Base-by-base conservation (phyloP, 1,140 invertebrate genomes). In the Drosophila prosaltans region DNA sequence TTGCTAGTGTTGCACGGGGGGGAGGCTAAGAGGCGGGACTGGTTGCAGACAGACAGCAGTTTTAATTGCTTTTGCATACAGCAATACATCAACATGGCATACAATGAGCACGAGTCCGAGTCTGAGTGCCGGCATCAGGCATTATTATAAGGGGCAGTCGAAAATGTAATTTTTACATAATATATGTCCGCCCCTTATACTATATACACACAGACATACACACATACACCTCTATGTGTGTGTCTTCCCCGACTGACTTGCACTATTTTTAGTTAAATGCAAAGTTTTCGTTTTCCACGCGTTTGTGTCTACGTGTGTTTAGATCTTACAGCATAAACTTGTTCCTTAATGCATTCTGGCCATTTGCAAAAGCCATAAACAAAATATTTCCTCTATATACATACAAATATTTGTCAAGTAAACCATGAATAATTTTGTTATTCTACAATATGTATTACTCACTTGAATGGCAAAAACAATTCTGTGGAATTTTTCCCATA, bases 21-120 rank as follows among this genome's bases (percentile, higher is more conserved):
- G 28, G 63, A 9, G 45, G 45, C 21, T 16, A 5, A 1, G 58
- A 39, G 26, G 30, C 59, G 32, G 45, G 32, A 8, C 45, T 51
- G n/a, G 61, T 68, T 66, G 72, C 77, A 80, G 83, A 88, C 89
- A 89, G 84, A 91, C 88, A 88, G 88, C 90, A 78, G 65, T 91
- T 88, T 91, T 91, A 91, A 91, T 91, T 91, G 88, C 88, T 90
- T 84, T 84, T 90, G 84, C 84, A 90, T 81, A 89, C 81, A 82
- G 84, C 84, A 89, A 88, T 89, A 83, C 84, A 88, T 88, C 84
- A 88, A 75, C 69, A 66, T 77, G 79, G 76, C 83, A 76, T 73
- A 76, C 78, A 72, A 48, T 60, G 62, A 62, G 59, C 59, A 43
- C 82, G 67, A 72, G 75, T 72, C 82, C 76, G 83, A 76, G 76